Evolutionary conservation across 2,797 vertebrate genomes (phyloP).

Genomic region (Pseudochirops cupreus): DNA sequence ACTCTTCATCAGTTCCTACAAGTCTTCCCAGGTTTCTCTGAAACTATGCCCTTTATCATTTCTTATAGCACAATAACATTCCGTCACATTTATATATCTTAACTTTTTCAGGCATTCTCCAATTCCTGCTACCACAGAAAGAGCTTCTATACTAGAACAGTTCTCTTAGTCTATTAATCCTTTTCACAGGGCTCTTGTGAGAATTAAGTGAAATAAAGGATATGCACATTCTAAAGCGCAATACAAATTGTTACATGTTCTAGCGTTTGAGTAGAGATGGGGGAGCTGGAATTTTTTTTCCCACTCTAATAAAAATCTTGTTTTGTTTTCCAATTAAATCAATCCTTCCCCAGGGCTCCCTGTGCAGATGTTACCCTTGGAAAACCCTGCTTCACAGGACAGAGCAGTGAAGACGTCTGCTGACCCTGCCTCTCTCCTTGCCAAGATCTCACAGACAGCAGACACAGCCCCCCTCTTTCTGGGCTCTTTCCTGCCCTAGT

Average conservation of each 20-base stretch:
- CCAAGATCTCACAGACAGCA: not conserved
- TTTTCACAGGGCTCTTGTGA: not conserved
- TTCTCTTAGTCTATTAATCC: not conserved
- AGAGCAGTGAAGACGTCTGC: slow-evolving; percentile 40
- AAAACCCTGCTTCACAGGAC: slow-evolving; percentile 15
- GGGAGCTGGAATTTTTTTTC: not conserved
- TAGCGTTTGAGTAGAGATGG: fast-evolving
- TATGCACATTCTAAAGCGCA: not conserved
- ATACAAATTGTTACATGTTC: not conserved
- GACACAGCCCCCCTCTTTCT: slow-evolving; percentile 9
- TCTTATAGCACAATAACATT: not conserved
- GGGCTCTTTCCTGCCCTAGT: not conserved
- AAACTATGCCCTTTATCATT: not conserved
- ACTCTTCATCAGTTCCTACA: not conserved
- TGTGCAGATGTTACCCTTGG: slow-evolving; percentile 60
- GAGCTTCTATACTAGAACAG: not conserved
- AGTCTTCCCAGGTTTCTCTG: not conserved
- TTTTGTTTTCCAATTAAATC: not conserved
- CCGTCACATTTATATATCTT: not conserved
- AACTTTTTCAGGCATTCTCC: not conserved
- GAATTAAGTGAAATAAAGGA: not conserved
- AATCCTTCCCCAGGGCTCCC: not conserved
- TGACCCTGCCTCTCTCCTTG: not conserved
- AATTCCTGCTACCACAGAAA: not conserved
- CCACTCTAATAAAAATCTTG: not conserved